Evolutionary conservation across 2,113 vertebrate species (phyloP).

Genomic region (Boulengeromyrus knoepffleri): DNA sequence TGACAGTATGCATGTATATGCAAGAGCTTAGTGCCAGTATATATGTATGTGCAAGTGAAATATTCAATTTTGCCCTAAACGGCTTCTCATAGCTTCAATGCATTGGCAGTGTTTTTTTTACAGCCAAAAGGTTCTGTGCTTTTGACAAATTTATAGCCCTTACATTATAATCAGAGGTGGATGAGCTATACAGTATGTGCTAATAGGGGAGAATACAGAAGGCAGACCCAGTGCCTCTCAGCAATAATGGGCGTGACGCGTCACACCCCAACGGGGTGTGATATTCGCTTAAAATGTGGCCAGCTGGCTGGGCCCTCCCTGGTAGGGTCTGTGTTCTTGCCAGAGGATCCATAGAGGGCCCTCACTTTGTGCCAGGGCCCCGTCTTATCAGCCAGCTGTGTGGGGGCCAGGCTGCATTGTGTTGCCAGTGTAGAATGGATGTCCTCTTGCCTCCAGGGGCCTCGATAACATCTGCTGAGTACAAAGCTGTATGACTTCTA

Average conservation of each 20-base stretch:
- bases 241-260: not conserved
- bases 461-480: not conserved
- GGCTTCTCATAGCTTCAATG: conserved; percentile 25
- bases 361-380: conserved; percentile 35
- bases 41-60: not conserved
- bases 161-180: conserved; percentile 19
- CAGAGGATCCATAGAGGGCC: conserved; percentile 39
- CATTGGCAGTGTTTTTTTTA: conserved; percentile 29
- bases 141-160: conserved; percentile 23
- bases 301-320: conserved; percentile 4
- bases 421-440: not conserved
- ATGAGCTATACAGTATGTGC: not conserved
- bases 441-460: not conserved
- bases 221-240: not conserved
- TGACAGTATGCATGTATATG: not conserved
- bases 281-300: not conserved
- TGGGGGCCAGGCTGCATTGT: not conserved
- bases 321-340: not conserved
- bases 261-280: conserved; percentile 14
- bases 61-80: not conserved
- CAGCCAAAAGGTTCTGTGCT: conserved; percentile 42
- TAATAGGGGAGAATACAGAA: not conserved
- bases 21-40: not conserved
- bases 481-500: not conserved
- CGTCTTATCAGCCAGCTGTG: conserved; percentile 18